Evolutionary conservation across 2,888 invertebrate genomes (phyloP).

Genomic region (Physocephala rufipes): DNA sequence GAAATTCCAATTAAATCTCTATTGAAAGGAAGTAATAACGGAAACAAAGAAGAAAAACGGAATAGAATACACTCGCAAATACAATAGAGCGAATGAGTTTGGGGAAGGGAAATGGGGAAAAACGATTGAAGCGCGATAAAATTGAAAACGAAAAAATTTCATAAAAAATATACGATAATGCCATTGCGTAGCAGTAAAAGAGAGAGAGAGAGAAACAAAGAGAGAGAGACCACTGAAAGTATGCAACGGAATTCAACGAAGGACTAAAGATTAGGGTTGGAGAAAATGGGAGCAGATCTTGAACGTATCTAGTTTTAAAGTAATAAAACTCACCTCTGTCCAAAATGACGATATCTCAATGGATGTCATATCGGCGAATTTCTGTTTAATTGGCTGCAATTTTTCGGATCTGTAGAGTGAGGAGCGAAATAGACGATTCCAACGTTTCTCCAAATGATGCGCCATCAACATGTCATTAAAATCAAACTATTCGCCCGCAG

Average conservation of each 20-base stretch:
- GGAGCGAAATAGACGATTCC: conserved; percentile 76
- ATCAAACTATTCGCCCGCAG: conserved; percentile 54
- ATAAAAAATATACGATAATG: not conserved
- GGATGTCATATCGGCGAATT: conserved; percentile 84
- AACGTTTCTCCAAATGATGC: conserved; percentile 73
- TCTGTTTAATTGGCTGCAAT: conserved; percentile 82
- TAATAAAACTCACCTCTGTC: conserved; percentile 57
- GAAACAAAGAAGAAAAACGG: conserved; percentile 59
- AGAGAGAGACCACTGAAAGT: not conserved
- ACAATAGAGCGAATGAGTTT: too few species aligned
- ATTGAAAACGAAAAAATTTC: conserved; percentile 2
- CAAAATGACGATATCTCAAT: conserved; percentile 71
- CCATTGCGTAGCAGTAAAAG: not conserved
- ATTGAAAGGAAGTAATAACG: conserved; percentile 61
- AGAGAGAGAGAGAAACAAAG: conserved; percentile 16
- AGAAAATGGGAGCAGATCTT: too few species aligned
- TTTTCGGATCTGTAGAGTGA: conserved; percentile 76
- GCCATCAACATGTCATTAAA: conserved; percentile 65
- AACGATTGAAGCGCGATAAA: too few species aligned
- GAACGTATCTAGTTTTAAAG: too few species aligned
- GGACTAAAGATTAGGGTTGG: not conserved
- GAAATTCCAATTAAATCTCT: conserved; percentile 64
- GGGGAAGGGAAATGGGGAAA: conserved; percentile 27
- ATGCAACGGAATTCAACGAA: not conserved
- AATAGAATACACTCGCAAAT: conserved; percentile 38